Evolutionary conservation across 2,888 invertebrate genomes (phyloP), one percentile per base, ranked within the genome.

Genomic region (Dasysyrphus tricinctus): DNA sequence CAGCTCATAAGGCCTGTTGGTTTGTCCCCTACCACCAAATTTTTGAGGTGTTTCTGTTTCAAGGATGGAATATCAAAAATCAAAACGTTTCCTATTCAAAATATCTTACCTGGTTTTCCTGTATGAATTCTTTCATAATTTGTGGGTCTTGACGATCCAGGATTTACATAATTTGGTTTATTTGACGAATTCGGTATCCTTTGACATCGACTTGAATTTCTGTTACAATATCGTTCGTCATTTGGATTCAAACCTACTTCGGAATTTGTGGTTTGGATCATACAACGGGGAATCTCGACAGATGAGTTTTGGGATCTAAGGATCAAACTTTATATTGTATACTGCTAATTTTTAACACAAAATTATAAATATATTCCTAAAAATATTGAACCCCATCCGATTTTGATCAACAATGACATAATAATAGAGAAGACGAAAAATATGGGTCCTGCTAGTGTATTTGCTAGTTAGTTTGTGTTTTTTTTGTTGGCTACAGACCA

Each of bases 1-100:
- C 0, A 82, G 74, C 32, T 69, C 72, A 77, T 89, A 88, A 19
- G 74, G 81, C 54, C 1, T 59, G 24, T 24, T 24, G 3, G 42
- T 34, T 39, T 47, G 78, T 2, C 81, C 85, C 29, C 8, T 56
- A 2, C 70, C 83, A 14, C 79, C 76, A 19, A 74, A 24, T 54
- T 47, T 32, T 75, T 8, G 12, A 0, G 80, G 79, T 3, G 82
- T 88, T 77, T 70, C 78, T 88, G 5, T 32, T 54, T 54, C 32
- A 2, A 29, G 24, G 5, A 32, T n/a, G 0, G 14, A 49, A 19
- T 49, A 16, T 49, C 5, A 19, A 49, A 19, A 49, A 19, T 19
- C 11, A 9, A 19, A 19, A 1, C 19, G 1, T 49, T 19, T 19
- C 16, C 0, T 49, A 4, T 0, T 9, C 0, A 42, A 14, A 11